Conservation (phyloP, 2,113 vertebrate species). For the Burhinus bistriatus region DNA sequence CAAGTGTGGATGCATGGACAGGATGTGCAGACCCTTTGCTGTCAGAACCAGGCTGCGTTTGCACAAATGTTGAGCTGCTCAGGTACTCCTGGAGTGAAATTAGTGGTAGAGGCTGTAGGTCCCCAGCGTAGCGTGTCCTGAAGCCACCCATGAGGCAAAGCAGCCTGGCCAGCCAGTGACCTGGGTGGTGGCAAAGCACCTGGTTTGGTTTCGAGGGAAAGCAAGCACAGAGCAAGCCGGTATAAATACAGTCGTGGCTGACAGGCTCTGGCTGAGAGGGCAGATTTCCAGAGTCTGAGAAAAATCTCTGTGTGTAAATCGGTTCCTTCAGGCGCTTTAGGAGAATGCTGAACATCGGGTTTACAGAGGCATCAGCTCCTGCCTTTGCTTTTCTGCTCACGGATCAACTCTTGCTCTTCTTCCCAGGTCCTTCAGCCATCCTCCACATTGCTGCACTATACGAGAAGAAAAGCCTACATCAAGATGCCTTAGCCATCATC, state of each 20-base stretch:
- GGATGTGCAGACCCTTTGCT: not conserved
- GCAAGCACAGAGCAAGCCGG: rapidly evolving
- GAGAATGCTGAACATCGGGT: not conserved
- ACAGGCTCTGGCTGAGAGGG: not conserved
- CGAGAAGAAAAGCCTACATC: not conserved
- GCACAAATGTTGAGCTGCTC: not conserved
- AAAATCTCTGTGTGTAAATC: not conserved
- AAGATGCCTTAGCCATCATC: not conserved
- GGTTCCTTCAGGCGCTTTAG: not conserved
- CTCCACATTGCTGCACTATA: not conserved
- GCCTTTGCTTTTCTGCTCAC: not conserved
- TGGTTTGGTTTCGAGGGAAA: not conserved
- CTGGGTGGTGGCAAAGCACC: not conserved
- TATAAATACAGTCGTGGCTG: not conserved
- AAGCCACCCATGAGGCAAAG: rapidly evolving
- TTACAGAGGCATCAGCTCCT: not conserved
- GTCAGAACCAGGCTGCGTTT: not conserved
- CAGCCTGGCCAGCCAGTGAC: not conserved
- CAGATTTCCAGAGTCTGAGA: not conserved
- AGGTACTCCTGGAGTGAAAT: not conserved
- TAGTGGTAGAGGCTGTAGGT: not conserved
- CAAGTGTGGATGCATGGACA: not conserved
- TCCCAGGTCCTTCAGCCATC: not conserved
- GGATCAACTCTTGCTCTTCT: not conserved
- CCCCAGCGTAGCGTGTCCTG: not conserved